Percentiles rank a stretch among this genome's conserved stretches.
Evolutionary conservation across 2,888 invertebrate genomes (phyloP).

Genomic region (Diplolepis rosae): DNA sequence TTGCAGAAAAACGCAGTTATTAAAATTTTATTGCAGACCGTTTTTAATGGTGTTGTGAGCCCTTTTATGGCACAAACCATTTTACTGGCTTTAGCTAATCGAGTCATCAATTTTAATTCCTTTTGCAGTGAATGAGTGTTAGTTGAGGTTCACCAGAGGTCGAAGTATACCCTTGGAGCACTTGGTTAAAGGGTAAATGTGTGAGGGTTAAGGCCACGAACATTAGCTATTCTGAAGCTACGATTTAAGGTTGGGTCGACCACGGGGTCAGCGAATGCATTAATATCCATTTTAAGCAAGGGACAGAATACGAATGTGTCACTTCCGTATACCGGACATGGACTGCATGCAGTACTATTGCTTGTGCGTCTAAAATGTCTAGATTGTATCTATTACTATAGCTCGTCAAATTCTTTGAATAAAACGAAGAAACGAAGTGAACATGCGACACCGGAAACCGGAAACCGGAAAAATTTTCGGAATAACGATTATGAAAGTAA

Average conservation of each 20-base stretch:
- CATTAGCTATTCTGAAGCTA: constrained; percentile 65
- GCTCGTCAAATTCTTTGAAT: no score
- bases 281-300: constrained; percentile 64
- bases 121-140: not conserved
- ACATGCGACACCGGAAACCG: no score
- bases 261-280: constrained; percentile 56
- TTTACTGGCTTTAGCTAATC: not conserved
- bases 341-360: constrained; percentile 12
- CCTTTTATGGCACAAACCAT: not conserved
- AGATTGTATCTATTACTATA: not conserved
- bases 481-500: no score
- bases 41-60: not conserved
- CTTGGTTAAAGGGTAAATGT: constrained; percentile 20
- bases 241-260: constrained; percentile 63
- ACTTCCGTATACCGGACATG: not conserved
- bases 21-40: not conserved
- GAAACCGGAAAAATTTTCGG: no score
- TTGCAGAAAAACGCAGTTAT: not conserved
- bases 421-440: no score
- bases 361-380: not conserved
- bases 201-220: constrained; percentile 51
- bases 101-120: not conserved
- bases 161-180: not conserved
- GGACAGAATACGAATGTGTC: constrained; percentile 38
- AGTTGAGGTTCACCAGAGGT: not conserved